Percentiles rank a stretch among this genome's conserved stretches.
These are phyloP conservation scores for Erynnis tages DNA, from an alignment of 2,888 invertebrate species.

Conservation along the genomic window DNA sequence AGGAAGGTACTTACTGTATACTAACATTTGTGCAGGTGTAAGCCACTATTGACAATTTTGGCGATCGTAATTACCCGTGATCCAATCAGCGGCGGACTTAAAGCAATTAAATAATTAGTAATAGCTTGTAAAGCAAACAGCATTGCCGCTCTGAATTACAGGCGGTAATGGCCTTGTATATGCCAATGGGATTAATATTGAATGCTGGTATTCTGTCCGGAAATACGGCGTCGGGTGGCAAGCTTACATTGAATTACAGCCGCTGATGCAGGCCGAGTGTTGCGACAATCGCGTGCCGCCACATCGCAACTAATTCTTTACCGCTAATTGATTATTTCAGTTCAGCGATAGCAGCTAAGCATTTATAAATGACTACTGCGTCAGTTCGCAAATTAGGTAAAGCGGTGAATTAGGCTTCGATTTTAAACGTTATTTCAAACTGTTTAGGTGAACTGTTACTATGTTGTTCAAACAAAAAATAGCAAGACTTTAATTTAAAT, in stretches of 20 bases:
- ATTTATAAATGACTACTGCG: constrained; percentile 18
- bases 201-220: constrained; percentile 68
- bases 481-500: too few relatives aligned
- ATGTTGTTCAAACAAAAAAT: neutral
- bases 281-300: constrained; percentile 45
- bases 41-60: constrained; percentile 25
- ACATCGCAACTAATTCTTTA: constrained; percentile 20
- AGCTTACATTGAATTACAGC: constrained; percentile 71
- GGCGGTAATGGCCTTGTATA: constrained; percentile 66
- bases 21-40: constrained; percentile 18
- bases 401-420: constrained; percentile 2
- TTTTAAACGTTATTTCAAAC: neutral
- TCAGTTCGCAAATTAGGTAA: constrained; percentile 13
- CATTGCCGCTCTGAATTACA: constrained; percentile 59
- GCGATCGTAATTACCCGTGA: constrained; percentile 22
- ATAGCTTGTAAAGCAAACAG: constrained; percentile 48
- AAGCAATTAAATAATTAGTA: constrained; percentile 57
- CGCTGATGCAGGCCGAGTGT: constrained; percentile 57
- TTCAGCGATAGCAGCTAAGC: constrained; percentile 23
- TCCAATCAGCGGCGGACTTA: constrained; percentile 26
- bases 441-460: neutral
- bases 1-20: neutral
- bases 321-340: constrained; percentile 26
- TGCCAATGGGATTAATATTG: constrained; percentile 77
- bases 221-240: constrained; percentile 70